Evolutionary conservation across 2,797 vertebrate genomes (phyloP).

Genomic region (Sebastes reedi): DNA sequence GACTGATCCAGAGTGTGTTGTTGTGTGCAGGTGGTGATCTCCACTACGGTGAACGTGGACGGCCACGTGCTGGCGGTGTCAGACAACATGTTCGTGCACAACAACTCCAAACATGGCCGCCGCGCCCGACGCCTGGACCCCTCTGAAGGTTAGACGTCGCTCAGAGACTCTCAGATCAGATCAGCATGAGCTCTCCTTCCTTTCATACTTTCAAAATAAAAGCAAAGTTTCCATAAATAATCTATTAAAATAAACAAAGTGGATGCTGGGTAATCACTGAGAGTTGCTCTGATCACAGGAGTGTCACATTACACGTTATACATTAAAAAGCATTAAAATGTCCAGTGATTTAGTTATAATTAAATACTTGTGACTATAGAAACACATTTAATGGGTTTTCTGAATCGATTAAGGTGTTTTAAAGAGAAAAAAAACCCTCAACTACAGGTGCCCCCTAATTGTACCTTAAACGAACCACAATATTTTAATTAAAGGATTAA

Average conservation of each 20-base stretch:
- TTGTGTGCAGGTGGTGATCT: conserved; percentile 90
- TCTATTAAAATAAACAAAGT: not conserved
- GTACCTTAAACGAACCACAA: no score
- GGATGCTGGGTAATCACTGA: not conserved
- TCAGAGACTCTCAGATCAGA: not conserved
- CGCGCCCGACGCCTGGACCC: conserved; percentile 93
- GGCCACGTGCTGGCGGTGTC: conserved; percentile 94
- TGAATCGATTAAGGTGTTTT: no score
- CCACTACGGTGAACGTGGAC: conserved; percentile 94
- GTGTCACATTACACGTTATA: not conserved
- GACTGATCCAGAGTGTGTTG: not conserved
- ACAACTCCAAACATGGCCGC: conserved; percentile 98
- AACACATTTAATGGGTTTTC: no score
- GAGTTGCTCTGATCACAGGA: no score
- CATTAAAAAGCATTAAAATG: no score
- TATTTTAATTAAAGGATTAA: no score
- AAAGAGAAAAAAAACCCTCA: no score
- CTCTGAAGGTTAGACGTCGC: conserved; percentile 88
- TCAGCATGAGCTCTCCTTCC: not conserved
- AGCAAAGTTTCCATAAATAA: not conserved
- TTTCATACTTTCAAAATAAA: not conserved
- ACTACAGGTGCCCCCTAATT: no score
- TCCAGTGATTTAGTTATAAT: no score
- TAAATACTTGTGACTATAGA: no score
- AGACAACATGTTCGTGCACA: conserved; percentile 98